phyloP scores from a whole-genome alignment of 2,113 vertebrate species.

The Melospiza melodia region DNA sequence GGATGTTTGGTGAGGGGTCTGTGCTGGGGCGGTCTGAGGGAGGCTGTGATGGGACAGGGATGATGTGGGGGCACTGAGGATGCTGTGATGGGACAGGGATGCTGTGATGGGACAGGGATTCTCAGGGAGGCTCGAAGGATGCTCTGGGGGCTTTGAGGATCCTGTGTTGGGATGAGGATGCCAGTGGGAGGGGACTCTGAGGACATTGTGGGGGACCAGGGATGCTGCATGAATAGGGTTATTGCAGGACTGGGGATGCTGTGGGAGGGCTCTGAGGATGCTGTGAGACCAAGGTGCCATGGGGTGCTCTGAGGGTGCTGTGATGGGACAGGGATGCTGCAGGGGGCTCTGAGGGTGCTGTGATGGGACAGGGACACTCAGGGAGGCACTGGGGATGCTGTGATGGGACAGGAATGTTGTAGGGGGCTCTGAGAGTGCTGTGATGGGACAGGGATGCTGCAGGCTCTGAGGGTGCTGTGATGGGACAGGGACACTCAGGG shows the following conservation, averaged over 20 bases:
- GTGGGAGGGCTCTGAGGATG: not conserved
- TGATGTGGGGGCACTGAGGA: not conserved
- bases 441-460: too few species aligned
- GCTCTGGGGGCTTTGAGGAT: not conserved
- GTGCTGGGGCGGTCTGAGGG: not conserved
- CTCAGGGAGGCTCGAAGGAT: not conserved
- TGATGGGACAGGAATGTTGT: not conserved
- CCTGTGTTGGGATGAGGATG: not conserved
- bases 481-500: too few species aligned
- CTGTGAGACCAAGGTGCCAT: not conserved
- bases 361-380: not conserved
- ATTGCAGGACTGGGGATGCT: not conserved
- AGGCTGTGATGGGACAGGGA: not conserved
- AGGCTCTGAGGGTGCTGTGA: not conserved
- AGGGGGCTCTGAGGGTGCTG: not conserved
- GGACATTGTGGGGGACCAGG: too few species aligned
- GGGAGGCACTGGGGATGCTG: too few species aligned
- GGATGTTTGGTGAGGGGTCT: not conserved
- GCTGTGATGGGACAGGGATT: not conserved
- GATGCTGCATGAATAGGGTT: not conserved
- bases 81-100: not conserved
- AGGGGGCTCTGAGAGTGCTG: rapidly evolving
- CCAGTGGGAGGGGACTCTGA: not conserved
- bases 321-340: not conserved
- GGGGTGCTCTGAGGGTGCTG: rapidly evolving